Percentiles rank a stretch among this genome's conserved stretches.
phyloP scores from a whole-genome alignment of 1,140 invertebrate species.

The Diorhabda sublineata region DNA sequence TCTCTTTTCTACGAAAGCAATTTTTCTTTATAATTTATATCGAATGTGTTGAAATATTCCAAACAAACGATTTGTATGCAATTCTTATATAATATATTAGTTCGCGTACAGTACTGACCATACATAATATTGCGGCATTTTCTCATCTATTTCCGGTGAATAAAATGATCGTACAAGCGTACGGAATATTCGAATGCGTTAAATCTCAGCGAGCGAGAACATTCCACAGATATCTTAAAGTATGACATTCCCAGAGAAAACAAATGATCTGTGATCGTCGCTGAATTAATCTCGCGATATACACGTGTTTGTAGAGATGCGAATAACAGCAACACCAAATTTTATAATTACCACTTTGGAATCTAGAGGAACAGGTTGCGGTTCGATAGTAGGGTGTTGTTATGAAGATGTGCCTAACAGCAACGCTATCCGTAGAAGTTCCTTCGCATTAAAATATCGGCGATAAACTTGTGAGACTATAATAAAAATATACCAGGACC shows the following conservation, averaged over 20 bases:
- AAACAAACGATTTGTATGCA: too few species aligned
- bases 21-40: too few species aligned
- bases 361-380: constrained; percentile 41
- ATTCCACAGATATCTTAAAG: constrained; percentile 16
- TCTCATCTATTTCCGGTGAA: constrained; percentile 8
- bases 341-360: constrained; percentile 43
- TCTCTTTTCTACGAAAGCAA: too few species aligned
- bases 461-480: background rate
- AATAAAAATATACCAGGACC: too few species aligned
- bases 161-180: constrained; percentile 9
- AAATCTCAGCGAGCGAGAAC: constrained; percentile 4
- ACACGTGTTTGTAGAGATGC: constrained; percentile 25
- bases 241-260: constrained; percentile 19
- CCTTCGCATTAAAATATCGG: background rate
- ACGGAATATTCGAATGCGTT: background rate
- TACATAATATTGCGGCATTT: constrained; percentile 11
- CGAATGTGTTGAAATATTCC: too few species aligned
- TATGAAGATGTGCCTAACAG: constrained; percentile 10
- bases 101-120: constrained; percentile 1
- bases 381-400: constrained; percentile 16
- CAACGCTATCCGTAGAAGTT: constrained; percentile 5
- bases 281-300: constrained; percentile 19
- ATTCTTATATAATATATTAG: too few species aligned
- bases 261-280: constrained; percentile 18
- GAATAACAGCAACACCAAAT: constrained; percentile 31